Evolutionary conservation across 2,888 invertebrate species (phyloP), one percentile per base, ranked within the genome.

Genomic region (Hyles lineata): DNA sequence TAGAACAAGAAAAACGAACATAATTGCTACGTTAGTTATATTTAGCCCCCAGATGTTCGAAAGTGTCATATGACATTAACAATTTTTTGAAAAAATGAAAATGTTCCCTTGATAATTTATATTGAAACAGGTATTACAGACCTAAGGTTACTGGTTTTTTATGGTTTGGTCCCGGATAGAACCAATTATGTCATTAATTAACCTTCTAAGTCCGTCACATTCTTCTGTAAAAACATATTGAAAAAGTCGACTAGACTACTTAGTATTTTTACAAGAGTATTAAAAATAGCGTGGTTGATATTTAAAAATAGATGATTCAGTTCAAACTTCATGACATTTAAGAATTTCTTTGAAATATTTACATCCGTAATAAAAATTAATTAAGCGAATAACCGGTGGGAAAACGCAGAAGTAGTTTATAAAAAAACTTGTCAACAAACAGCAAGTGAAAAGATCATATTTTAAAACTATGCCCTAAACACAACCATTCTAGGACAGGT

Each of bases 21-120:
- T 70, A 76, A 79, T 74, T 75, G 77, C 74, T 69, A 74, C 8
- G 50, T 75, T 74, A 75, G 9, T 61, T 72, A 71, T 70, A 72
- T 23, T 50, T 73, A 72, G 69, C n/a, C 52, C 63, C 73, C 74
- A 76, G 74, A 78, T 78, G 78, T 72, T 70, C 60, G 35, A 74
- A 73, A 77, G 78, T 77, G 75, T 73, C 75, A 74, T 77, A 60
- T 7, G 21, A 23, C 21, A 72, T 72, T 72, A 71, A 50, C n/a
- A 73, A 70, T 74, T 72, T 76, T 82, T 76, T 63, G 75, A 75
- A 78, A 74, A 73, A 75, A 75, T 75, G 21, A 21, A 73, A 78
- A 71, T 32, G 32, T 32, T 35, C 21, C 70, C 59, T 70, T 70
- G n/a, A 29, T 59, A 59, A 70, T 63, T 2, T 63, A 11, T 50